Evolutionary conservation across 1,140 invertebrate species (phyloP).

Genomic region (Hestina assimilis): DNA sequence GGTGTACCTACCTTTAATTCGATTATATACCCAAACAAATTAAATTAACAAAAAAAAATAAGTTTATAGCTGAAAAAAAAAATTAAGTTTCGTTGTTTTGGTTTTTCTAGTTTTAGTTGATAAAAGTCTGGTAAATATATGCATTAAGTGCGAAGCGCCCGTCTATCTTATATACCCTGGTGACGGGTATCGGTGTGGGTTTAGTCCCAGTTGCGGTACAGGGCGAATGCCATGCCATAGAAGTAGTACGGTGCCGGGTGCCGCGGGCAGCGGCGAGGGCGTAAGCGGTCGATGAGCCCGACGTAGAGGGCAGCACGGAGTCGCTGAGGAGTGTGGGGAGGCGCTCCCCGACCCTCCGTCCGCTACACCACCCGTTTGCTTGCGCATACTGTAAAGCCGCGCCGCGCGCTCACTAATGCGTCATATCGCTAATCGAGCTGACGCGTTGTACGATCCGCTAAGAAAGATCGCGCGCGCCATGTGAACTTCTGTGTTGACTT

Average conservation of each 20-base stretch:
- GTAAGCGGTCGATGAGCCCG: conserved; percentile 74
- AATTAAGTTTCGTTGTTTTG: too few species aligned
- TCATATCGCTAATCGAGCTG: conserved; percentile 60
- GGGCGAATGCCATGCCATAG: conserved; percentile 51
- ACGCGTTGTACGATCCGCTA: conserved; percentile 45
- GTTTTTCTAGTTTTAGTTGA: too few species aligned
- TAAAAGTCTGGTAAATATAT: too few species aligned
- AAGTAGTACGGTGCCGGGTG: conserved; percentile 43
- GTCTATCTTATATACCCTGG: too few species aligned
- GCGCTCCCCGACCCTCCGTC: conserved; percentile 39
- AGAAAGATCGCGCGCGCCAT: conserved; percentile 64
- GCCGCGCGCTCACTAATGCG: conserved; percentile 76
- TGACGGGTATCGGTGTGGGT: conserved; percentile 23
- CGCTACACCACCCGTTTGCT: conserved; percentile 48
- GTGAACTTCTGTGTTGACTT: conserved; percentile 70
- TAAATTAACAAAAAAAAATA: too few species aligned
- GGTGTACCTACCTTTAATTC: too few species aligned
- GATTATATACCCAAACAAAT: too few species aligned
- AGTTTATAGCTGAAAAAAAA: too few species aligned
- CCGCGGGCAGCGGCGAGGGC: conserved; percentile 50
- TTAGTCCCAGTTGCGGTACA: conserved; percentile 47
- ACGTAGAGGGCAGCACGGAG: conserved; percentile 68
- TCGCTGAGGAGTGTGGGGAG: conserved; percentile 42
- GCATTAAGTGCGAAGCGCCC: too few species aligned
- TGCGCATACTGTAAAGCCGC: conserved; percentile 61